Evolutionary conservation across 2,888 invertebrate genomes (phyloP).

Genomic region (Lycophotia porphyrea): DNA sequence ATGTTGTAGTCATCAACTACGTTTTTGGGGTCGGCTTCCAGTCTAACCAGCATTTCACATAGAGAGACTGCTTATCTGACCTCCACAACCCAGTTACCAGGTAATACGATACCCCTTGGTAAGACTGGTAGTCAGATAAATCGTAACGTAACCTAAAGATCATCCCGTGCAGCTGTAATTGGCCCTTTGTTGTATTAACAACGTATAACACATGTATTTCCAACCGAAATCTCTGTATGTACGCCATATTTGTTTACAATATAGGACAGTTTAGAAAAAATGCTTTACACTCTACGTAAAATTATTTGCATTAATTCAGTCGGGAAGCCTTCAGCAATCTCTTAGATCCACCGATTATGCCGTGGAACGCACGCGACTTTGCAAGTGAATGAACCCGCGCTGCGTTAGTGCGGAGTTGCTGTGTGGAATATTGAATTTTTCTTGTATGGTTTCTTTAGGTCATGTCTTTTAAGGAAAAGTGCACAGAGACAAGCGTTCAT

Average conservation of each 20-base stretch:
- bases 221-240: too few species aligned
- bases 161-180: too few species aligned
- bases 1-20: too few species aligned
- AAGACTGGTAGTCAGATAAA: too few species aligned
- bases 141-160: too few species aligned
- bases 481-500: neutral
- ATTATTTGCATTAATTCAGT: slow-evolving; percentile 79
- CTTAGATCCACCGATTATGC: slow-evolving; percentile 73
- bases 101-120: too few species aligned
- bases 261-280: neutral
- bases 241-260: neutral
- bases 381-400: slow-evolving; percentile 69
- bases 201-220: too few species aligned
- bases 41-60: too few species aligned
- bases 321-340: slow-evolving; percentile 71
- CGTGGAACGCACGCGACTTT: slow-evolving; percentile 61
- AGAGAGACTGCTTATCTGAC: too few species aligned
- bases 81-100: too few species aligned
- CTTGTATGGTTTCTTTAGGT: slow-evolving; percentile 47
- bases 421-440: slow-evolving; percentile 41
- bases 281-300: slow-evolving; percentile 57
- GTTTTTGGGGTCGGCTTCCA: too few species aligned
- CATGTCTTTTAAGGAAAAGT: slow-evolving; percentile 3
- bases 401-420: slow-evolving; percentile 38
- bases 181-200: too few species aligned